Percentiles rank a stretch among this genome's conserved stretches.
These are phyloP conservation scores for Neosilurus mollespiculum DNA, from an alignment of 2,797 vertebrate genomes.

Conservation along the genomic window DNA sequence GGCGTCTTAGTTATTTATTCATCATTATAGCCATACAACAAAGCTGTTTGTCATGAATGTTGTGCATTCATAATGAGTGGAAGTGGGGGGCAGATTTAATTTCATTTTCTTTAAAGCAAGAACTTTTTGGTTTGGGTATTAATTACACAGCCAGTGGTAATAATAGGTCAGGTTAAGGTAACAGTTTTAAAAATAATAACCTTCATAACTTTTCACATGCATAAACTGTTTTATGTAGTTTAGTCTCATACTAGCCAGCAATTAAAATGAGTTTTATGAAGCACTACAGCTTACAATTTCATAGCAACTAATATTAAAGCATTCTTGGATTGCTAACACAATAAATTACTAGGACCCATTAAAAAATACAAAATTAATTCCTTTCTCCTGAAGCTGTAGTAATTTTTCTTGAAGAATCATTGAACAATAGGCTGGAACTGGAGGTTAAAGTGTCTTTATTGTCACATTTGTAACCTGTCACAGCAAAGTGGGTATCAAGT, in stretches of 20 bases:
- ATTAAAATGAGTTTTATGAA: neutral
- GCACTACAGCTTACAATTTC: neutral
- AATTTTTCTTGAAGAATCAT: neutral
- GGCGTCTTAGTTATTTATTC: neutral
- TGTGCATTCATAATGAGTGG: neutral
- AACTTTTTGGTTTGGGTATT: neutral
- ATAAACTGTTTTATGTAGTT: neutral
- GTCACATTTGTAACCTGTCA: neutral
- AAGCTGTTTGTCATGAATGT: neutral
- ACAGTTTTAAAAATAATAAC: neutral
- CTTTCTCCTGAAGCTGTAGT: neutral
- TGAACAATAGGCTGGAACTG: neutral
- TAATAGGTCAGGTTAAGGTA: neutral
- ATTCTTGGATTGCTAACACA: neutral
- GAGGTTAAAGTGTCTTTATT: neutral
- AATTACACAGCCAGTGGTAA: neutral
- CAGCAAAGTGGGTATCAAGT: no score
- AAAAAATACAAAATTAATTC: neutral
- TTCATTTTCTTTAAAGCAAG: neutral
- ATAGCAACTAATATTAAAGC: neutral
- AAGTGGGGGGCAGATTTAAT: neutral
- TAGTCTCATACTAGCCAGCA: no score
- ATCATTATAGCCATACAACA: neutral
- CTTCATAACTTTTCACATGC: neutral
- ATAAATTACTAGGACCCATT: neutral